phyloP scores from a whole-genome alignment of 2,888 invertebrate species.

The Drosophila helvetica region DNA sequence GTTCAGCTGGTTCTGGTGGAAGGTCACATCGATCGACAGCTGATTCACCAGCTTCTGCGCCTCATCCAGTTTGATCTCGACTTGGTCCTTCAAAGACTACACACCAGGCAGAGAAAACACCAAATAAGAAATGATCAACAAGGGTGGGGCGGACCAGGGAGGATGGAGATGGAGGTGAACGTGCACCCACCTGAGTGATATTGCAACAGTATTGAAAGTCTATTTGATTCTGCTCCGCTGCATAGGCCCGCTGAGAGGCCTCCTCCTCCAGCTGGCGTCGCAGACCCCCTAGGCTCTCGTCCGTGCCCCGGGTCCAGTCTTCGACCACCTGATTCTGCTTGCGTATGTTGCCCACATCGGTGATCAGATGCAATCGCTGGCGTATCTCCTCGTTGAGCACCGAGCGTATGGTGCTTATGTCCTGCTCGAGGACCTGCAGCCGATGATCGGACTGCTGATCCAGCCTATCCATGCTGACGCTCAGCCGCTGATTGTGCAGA shows the following conservation, averaged over 20 bases:
- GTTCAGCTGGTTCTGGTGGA: conserved; percentile 80
- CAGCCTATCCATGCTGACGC: conserved; percentile 62
- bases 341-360: conserved; percentile 83
- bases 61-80: conserved; percentile 71
- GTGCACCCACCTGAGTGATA: conserved; percentile 82
- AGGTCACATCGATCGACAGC: conserved; percentile 74
- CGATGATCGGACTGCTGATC: conserved; percentile 73
- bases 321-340: conserved; percentile 83
- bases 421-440: conserved; percentile 79
- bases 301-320: conserved; percentile 81
- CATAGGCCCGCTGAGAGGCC: conserved; percentile 84
- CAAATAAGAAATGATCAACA: not conserved
- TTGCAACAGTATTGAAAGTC: conserved; percentile 86
- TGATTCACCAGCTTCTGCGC: conserved; percentile 78
- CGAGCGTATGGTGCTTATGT: conserved; percentile 72
- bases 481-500: conserved; percentile 43
- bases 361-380: conserved; percentile 82
- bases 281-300: conserved; percentile 83
- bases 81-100: conserved; percentile 76
- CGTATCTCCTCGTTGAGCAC: conserved; percentile 84
- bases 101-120: not conserved
- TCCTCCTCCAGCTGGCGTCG: conserved; percentile 85
- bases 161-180: no score
- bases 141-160: no score
- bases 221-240: conserved; percentile 85